These are phyloP conservation scores for Altica lythri DNA, from an alignment of 2,888 invertebrate genomes.

Conservation along the genomic window DNA sequence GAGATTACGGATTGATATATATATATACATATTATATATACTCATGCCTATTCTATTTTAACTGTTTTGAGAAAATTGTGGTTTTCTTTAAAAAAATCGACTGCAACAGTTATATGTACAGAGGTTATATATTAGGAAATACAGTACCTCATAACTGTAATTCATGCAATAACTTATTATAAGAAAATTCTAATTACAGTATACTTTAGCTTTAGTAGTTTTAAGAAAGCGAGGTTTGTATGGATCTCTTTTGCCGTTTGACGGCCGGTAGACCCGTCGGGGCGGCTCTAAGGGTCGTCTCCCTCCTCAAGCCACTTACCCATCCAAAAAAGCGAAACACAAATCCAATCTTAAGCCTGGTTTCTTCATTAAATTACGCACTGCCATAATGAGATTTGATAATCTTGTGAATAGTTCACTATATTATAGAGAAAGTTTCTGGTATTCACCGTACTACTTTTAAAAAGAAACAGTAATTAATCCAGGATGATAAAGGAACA, in stretches of 20 bases:
- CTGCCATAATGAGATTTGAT: not conserved
- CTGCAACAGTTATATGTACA: conserved; percentile 60
- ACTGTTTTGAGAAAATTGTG: conserved; percentile 56
- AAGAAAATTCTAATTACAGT: conserved; percentile 60
- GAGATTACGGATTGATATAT: conserved; percentile 55
- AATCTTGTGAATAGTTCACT: conserved; percentile 8
- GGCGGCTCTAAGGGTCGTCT: conserved; percentile 44
- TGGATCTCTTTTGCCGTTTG: conserved; percentile 50
- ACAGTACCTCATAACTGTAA: conserved; percentile 62
- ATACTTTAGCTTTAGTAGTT: conserved; percentile 58
- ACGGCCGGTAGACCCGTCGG: conserved; percentile 44
- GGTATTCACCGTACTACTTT: no score
- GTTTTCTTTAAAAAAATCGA: conserved; percentile 56
- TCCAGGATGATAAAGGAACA: no score
- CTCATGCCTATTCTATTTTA: conserved; percentile 55
- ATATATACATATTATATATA: conserved; percentile 55
- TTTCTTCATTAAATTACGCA: not conserved
- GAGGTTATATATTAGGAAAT: conserved; percentile 61
- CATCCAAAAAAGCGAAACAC: conserved; percentile 12
- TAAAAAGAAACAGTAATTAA: no score
- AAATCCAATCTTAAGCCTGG: conserved; percentile 26
- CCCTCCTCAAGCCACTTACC: conserved; percentile 44
- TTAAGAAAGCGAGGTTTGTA: conserved; percentile 57
- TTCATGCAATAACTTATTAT: conserved; percentile 62
- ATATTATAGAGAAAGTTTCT: no score